Base-by-base conservation (phyloP, 1,140 invertebrate genomes). In the Nymphalis io region DNA sequence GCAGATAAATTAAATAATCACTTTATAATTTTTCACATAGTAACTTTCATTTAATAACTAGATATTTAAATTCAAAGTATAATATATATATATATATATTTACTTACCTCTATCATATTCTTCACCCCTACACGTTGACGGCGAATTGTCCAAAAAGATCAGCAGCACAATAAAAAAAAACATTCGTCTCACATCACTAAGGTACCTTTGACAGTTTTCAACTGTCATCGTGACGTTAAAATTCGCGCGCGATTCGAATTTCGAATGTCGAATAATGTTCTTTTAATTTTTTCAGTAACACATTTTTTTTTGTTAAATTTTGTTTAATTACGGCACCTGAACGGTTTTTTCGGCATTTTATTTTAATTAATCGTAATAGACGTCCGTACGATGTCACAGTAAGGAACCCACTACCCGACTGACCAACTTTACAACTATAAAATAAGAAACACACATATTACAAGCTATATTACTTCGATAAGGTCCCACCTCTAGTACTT, bases 391-490 rank as follows among this genome's bases (percentile, higher is more conserved):
- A 44, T 74, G 71, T 76, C 68, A 77, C 83, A 48, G 66, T 67
- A 42, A 73, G 60, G 78, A 91, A 87, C 89, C 88, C 78, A 91
- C 89, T 91, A 90, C 83, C 89, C 85, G 83, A 90, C 74, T 91
- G 89, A 89, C 88, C 88, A 91, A 91, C 88, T 89, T 91, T 76
- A 81, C 73, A 12, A 75, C 78, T 83, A 82, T 90, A 84, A 91
- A 89, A 89, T 88, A 89, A 88, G 87, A 90, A 90, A 85, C 84
- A 91, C 84, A 89, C 81, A 91, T 86, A 88, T 88, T 87, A 88
- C 83, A 60, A 16, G 10, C 16, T 4, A 12, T 33, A n/a, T 80
- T 70, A 83, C 66, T 79, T 23, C 57, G 79, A 85, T 46, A 85
- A 79, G 70, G 85, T 90, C 68, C 72, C 64, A 82, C 66, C 38